Base-by-base conservation (phyloP, 2,113 vertebrate species). In the Melanotaenia duboulayi region DNA sequence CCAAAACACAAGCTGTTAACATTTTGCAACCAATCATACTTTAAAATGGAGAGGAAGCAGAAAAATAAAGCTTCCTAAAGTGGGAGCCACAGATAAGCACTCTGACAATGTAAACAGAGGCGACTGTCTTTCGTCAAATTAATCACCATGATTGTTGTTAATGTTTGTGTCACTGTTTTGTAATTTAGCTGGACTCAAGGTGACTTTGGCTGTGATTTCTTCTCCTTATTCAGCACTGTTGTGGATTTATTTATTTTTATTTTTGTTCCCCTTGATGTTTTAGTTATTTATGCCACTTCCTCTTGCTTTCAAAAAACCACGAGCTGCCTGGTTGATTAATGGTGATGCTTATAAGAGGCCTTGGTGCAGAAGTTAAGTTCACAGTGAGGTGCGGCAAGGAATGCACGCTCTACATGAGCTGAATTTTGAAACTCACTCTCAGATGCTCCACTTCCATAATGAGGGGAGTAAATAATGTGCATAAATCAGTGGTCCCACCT, bases 301-400 rank as follows among this genome's bases (percentile, higher is more conserved):
- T 80, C 78, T 42, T 81, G 44, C 42, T 54, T 50, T 73, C 3
- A 78, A 73, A 84, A 73, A 62, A 68, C 14, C 11, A 42, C 17
- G 19, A 73, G 76, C 83, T 90, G 86, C 75, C 89, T 46, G 66
- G 87, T 82, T 93, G 86, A 92, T 92, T 89, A 91, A 91, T 89
- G 88, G 81, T 40, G 76, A 72, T 60, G 70, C 84, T 83, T 64
- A 63, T 44, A 44, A 61, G 81, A 84, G 54, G 77, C 84, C 71
- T 68, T 25, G 9, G 65, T 11, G 25, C 74, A 49, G 67, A 65
- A 72, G 71, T 90, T 82, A 68, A 79, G 87, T 87, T 88, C 66
- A 42, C 77, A 86, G 87, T 76, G 46, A 28, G 78, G 65, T 74
- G 78, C 22, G 49, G 48, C 59, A 65, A 67, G 22, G 48, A 72